Conservation (phyloP, 2,797 vertebrate genomes). For the Pelochelys cantorii region DNA sequence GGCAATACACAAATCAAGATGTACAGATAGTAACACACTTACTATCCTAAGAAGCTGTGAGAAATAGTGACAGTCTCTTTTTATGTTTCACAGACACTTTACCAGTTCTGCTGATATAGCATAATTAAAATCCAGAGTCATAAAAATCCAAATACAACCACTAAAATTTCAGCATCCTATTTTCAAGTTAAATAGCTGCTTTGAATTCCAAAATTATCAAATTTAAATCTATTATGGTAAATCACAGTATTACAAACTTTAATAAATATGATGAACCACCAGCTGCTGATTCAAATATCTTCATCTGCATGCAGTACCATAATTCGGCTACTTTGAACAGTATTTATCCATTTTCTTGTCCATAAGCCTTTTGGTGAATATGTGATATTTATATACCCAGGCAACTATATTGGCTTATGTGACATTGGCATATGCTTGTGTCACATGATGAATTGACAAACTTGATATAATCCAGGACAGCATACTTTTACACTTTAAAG, state of each 20-base stretch:
- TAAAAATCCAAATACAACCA: conserved; percentile 37
- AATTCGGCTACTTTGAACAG: background rate
- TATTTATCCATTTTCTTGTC: fast-evolving
- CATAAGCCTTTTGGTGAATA: background rate
- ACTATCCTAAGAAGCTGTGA: background rate
- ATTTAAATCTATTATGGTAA: background rate
- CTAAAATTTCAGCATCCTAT: conserved; percentile 37
- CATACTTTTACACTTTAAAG: background rate
- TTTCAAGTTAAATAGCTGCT: conserved; percentile 7
- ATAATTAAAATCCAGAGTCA: conserved; percentile 56
- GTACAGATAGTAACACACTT: background rate
- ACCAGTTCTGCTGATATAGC: conserved; percentile 30
- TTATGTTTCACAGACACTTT: conserved; percentile 34
- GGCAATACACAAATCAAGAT: conserved; percentile 1
- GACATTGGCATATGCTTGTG: background rate
- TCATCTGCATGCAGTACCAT: background rate
- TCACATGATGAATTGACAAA: background rate
- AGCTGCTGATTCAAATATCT: background rate
- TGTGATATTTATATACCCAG: background rate
- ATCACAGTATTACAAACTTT: background rate
- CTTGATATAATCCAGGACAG: background rate
- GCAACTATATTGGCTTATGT: background rate
- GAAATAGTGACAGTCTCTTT: background rate
- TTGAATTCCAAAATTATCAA: background rate
- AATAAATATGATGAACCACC: background rate